These are phyloP conservation scores for Tachina lurida DNA, from an alignment of 2,888 invertebrate genomes.

Conservation along the genomic window DNA sequence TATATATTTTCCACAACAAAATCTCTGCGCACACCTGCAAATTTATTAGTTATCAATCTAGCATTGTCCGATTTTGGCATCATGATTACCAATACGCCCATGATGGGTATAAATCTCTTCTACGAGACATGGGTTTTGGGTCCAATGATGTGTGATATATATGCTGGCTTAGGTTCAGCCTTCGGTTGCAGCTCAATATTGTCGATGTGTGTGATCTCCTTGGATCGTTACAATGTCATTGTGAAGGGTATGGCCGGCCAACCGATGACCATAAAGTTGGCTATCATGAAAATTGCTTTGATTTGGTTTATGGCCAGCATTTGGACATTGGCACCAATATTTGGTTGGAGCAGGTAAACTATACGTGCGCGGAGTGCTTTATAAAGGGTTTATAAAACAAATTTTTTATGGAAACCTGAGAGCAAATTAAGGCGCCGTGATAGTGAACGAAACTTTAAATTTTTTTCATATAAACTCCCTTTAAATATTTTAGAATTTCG, in stretches of 20 bases:
- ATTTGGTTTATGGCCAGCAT: slow-evolving; percentile 90
- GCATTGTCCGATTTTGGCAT: slow-evolving; percentile 93
- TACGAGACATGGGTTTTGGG: slow-evolving; percentile 82
- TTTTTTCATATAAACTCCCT: no score
- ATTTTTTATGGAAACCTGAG: no score
- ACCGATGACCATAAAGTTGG: slow-evolving; percentile 92
- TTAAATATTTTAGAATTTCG: no score
- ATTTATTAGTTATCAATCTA: slow-evolving; percentile 94
- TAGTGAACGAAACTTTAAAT: no score
- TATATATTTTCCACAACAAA: slow-evolving; percentile 82
- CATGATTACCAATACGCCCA: slow-evolving; percentile 87
- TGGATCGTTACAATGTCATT: slow-evolving; percentile 97
- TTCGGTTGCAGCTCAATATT: slow-evolving; percentile 96
- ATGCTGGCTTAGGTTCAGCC: slow-evolving; percentile 93
- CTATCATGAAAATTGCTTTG: slow-evolving; percentile 89
- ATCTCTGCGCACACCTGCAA: slow-evolving; percentile 92
- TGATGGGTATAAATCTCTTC: slow-evolving; percentile 83
- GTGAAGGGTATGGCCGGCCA: slow-evolving; percentile 94
- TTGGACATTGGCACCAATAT: slow-evolving; percentile 93
- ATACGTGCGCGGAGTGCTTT: no score
- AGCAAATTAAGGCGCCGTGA: no score
- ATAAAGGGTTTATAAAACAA: no score
- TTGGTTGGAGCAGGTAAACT: slow-evolving; percentile 92
- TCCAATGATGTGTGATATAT: slow-evolving; percentile 93
- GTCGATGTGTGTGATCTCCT: slow-evolving; percentile 95